These are phyloP conservation scores for Microctenopoma stevenorrisi DNA, from an alignment of 2,797 vertebrate genomes.

Conservation along the genomic window DNA sequence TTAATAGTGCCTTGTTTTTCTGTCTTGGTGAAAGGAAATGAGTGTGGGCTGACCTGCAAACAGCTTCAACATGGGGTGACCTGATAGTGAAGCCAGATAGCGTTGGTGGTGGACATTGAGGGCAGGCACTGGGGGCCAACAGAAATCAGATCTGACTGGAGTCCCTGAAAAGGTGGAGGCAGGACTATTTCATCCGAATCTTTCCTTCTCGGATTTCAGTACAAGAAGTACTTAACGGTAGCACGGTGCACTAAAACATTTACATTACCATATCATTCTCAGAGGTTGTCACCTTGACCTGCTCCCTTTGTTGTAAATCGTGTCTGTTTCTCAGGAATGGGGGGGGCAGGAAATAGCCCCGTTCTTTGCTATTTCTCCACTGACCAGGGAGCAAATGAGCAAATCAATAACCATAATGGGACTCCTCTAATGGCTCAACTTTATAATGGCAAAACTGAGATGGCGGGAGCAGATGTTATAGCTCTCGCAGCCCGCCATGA, in stretches of 20 bases:
- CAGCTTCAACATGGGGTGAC: slow-evolving; percentile 48
- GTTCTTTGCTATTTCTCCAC: slow-evolving; percentile 60
- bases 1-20: slow-evolving; percentile 82
- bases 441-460: slow-evolving; percentile 70
- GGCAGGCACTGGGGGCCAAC: slow-evolving; percentile 22
- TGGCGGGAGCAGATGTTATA: slow-evolving; percentile 66
- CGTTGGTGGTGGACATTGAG: not conserved
- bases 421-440: slow-evolving; percentile 68
- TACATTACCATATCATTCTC: slow-evolving; percentile 47
- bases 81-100: slow-evolving; percentile 25
- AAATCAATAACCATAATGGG: slow-evolving; percentile 79
- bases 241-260: slow-evolving; percentile 48
- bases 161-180: slow-evolving; percentile 22
- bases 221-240: slow-evolving; percentile 20
- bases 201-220: slow-evolving; percentile 22
- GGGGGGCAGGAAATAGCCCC: slow-evolving; percentile 41
- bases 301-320: slow-evolving; percentile 26
- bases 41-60: slow-evolving; percentile 46
- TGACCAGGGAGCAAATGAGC: slow-evolving; percentile 68
- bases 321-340: slow-evolving; percentile 43
- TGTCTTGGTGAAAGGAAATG: slow-evolving; percentile 73
- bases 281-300: not conserved
- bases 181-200: slow-evolving; percentile 19
- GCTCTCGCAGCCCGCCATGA: slow-evolving; percentile 52
- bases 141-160: slow-evolving; percentile 39